Evolutionary conservation across 1,140 invertebrate genomes (phyloP), one percentile per base, ranked within the genome.

Genomic region (Sitodiplosis mosellana): DNA sequence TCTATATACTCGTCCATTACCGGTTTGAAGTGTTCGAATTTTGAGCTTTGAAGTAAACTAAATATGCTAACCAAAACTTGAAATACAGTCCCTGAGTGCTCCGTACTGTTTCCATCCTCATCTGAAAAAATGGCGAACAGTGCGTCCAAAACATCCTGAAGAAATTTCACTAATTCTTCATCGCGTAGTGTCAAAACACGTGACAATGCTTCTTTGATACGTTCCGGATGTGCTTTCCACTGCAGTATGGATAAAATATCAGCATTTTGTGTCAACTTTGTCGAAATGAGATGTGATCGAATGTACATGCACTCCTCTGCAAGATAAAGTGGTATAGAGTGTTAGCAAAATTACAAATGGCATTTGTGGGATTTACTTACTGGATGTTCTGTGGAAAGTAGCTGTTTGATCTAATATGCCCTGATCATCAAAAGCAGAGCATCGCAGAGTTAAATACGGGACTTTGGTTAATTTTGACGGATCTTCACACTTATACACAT

Each of bases 1-100:
- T 87, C 83, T 37, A 98, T 93, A 56, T 98, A 98, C 2, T 86
- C 86, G 60, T 97, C 90, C 64, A 97, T 80, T 0, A 96, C 90
- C 1, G 91, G 87, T 53, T 89, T 81, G 64, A 96, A 97, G 60
- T 96, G 88, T 59, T 92, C 82, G 68, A 94, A 96, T 59, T 93
- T 90, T 44, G 80, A 81, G 55, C 86, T 90, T 55, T 94, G 87
- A 43, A 98, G 64, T 2, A 92, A 68, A 63, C 86, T 88, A 56
- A 96, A 87, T 56, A 97, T 92, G 42, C 85, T 87, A 2, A 93
- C 84, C 51, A 92, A 66, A 33, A 81, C 76, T 43, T 78, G 69
- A 52, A 79, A 79, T 11, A 79, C 76, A 8, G 75, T 65, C 18
- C 76, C 76, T 2, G 75, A 77, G 52, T 79, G 70, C 45, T 71